Percentiles rank a stretch among this genome's conserved stretches.
These are phyloP conservation scores for Mus spicilegus DNA, from an alignment of 2,113 vertebrate genomes.

Conservation along the genomic window DNA sequence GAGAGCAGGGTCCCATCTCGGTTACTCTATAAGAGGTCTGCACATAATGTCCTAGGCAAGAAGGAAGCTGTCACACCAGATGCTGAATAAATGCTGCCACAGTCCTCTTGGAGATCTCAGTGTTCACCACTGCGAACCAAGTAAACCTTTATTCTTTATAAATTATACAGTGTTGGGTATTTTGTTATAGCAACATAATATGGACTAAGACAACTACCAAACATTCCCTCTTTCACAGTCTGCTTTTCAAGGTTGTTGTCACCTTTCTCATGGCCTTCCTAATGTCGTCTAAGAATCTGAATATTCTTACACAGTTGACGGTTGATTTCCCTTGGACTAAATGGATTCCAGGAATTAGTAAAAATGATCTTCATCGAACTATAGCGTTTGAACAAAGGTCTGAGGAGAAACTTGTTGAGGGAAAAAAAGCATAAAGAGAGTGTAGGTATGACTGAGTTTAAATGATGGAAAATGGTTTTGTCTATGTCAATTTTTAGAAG, in stretches of 20 bases:
- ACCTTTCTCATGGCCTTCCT: neutral
- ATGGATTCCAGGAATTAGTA: neutral
- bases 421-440: neutral
- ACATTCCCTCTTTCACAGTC: neutral
- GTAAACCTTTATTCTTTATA: neutral
- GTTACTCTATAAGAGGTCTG: neutral
- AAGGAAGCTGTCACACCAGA: neutral
- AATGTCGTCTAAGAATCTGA: neutral
- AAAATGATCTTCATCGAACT: neutral
- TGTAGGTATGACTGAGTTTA: neutral
- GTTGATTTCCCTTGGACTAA: neutral
- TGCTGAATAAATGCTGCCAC: neutral
- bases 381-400: neutral
- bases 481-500: neutral
- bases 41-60: neutral
- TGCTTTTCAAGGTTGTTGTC: neutral
- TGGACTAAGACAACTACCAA: neutral
- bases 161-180: neutral
- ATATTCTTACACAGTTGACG: neutral
- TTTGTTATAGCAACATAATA: conserved; percentile 1
- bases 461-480: neutral
- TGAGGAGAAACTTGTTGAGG: neutral
- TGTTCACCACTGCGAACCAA: neutral
- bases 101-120: neutral
- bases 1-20: neutral